Base-by-base conservation (phyloP, 1,140 invertebrate genomes). In the Bombus sibiricus region DNA sequence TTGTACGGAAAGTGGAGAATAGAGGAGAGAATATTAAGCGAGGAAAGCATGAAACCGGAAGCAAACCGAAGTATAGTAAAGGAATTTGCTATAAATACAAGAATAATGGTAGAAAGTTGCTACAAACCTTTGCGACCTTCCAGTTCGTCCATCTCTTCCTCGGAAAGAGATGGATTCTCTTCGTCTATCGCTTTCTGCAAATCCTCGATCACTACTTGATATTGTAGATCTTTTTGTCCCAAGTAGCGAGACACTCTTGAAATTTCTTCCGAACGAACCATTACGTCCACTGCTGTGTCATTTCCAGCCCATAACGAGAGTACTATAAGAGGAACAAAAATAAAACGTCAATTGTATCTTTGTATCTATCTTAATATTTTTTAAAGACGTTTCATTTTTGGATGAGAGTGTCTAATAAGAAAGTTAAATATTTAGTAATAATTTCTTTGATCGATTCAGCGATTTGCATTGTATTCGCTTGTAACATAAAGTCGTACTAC, bases 181-280 rank as follows among this genome's bases (percentile, higher is more conserved):
- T 96, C 96, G 88, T 98, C 96, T 53, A 98, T 98, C 13, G 97
- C 96, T 87, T 96, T 95, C 92, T 98, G 97, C 39, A 98, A 89
- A 94, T 98, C 96, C 25, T 97, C 96, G 89, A 98, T 98, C 18
- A 97, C 93, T 3, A 98, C 94, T 13, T 96, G 95, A 86, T 96
- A 98, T 13, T 93, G 83, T 2, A 96, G 86, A 25, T 93, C 92
- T 71, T 90, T 91, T 68, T 94, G 92, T 39, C 89, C 86, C 53
- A 96, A 90, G 47, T 94, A 94, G 12, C 92, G 92, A 32, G 92
- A 87, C 2, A 94, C 91, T 71, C 88, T 79, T 15, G 96, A 93
- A 69, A 97, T 96, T 66, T 96, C 95, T 39, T 96, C 95, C 22
- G 96, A 95, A 89, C 96, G 96, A 3, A 98, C 96, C 78, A 97